Base-by-base conservation (phyloP, 2,888 invertebrate genomes). In the Proisotoma minuta region DNA sequence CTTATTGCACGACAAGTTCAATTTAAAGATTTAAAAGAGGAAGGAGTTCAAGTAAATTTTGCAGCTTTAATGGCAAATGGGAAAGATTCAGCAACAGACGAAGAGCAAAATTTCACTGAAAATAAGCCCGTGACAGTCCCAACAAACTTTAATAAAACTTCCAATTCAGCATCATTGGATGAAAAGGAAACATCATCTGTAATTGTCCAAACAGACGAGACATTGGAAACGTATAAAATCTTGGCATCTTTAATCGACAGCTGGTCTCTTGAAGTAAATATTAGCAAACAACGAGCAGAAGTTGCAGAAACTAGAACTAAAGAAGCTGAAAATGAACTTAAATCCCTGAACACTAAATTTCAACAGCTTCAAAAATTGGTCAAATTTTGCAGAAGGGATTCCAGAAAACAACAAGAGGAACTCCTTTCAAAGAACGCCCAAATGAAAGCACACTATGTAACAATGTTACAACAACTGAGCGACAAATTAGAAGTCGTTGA, bases 131-230 rank as follows among this genome's bases (percentile, higher is more conserved):
- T n/a, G n/a, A n/a, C n/a, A n/a, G n/a, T n/a, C n/a, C n/a, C n/a
- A n/a, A n/a, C n/a, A n/a, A n/a, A n/a, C n/a, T n/a, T n/a, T n/a
- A n/a, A n/a, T n/a, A 39, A 40, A 40, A 29, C 10, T 15, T 43
- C 43, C 10, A 2, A 3, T 2, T 3, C 18, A 54, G 43, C 52
- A 3, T 52, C 52, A 2, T 15, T 60, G 18, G 54, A 63, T 18
- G 56, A 53, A 15, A 59, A 63, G 20, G 62, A 63, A 52, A 63
- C 62, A 5, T 63, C 65, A 0, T 53, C 66, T 12, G 68, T 62
- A 8, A 40, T 66, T 1, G 62, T 66, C 34, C 72, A 72, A 61
- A 70, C 70, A 4, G 69, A 72, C 1, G 70, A 72, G 57, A 70
- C 72, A 22, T 40, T 69, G 24, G 68, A 72, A 57, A 70, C 70